These are phyloP conservation scores for Antidorcas marsupialis DNA, from an alignment of 2,113 vertebrate genomes.

Conservation along the genomic window DNA sequence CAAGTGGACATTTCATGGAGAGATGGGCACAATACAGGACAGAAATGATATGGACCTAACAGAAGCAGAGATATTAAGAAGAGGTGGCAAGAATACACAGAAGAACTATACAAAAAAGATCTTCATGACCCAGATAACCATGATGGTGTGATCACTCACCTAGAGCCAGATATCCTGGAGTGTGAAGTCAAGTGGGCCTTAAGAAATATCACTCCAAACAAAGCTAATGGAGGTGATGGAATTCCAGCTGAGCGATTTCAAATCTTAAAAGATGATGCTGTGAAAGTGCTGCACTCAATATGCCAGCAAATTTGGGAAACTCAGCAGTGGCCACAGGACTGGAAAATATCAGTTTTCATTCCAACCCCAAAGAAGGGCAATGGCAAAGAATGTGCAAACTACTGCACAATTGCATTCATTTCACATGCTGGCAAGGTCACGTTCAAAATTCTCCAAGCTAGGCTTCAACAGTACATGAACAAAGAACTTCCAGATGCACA, in stretches of 20 bases:
- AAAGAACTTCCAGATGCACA: background rate
- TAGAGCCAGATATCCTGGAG: background rate
- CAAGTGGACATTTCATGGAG: background rate
- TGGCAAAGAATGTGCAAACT: background rate
- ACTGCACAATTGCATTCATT: background rate
- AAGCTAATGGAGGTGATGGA: background rate
- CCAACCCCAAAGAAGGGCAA: background rate
- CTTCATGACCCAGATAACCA: background rate
- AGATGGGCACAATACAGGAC: background rate
- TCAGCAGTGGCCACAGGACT: background rate
- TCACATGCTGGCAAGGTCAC: background rate
- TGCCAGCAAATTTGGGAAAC: background rate
- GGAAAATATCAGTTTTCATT: background rate
- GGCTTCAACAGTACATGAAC: background rate
- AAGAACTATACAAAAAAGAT: background rate
- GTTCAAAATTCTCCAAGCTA: background rate
- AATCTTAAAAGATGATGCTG: background rate
- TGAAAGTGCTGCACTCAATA: background rate
- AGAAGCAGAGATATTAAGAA: background rate
- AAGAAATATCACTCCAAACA: background rate
- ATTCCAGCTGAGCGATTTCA: background rate
- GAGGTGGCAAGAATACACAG: background rate
- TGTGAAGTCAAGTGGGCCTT: background rate
- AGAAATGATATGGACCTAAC: background rate
- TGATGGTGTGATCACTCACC: background rate